Evolutionary conservation across 2,888 invertebrate genomes (phyloP).

Genomic region (Leptinotarsa rubiginosa): DNA sequence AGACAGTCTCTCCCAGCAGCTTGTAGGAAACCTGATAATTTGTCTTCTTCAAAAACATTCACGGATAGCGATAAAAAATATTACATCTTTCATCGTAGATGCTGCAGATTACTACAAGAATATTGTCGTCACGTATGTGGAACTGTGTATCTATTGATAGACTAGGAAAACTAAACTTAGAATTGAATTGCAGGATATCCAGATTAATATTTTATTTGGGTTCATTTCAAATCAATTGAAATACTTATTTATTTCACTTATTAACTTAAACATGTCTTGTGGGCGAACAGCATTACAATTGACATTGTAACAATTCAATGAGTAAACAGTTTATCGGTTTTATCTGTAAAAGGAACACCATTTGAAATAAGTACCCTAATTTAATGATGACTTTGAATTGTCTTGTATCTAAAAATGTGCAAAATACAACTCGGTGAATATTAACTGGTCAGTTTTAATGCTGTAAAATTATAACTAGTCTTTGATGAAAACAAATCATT

Average conservation of each 20-base stretch:
- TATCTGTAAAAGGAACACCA: too few relatives aligned
- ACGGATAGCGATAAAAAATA: slow-evolving; percentile 77
- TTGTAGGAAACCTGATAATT: slow-evolving; percentile 77
- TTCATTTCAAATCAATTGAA: too few relatives aligned
- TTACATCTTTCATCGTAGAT: slow-evolving; percentile 74
- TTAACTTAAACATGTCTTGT: too few relatives aligned
- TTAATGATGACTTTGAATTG: too few relatives aligned
- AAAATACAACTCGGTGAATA: not conserved
- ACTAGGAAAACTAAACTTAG: not conserved
- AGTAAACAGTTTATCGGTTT: too few relatives aligned
- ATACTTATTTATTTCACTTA: not conserved
- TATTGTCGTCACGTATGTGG: slow-evolving; percentile 76
- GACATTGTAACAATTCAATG: too few relatives aligned
- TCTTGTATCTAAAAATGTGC: too few relatives aligned
- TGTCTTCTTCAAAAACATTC: slow-evolving; percentile 76
- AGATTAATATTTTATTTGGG: too few relatives aligned
- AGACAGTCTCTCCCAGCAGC: slow-evolving; percentile 81
- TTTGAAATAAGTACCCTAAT: too few relatives aligned
- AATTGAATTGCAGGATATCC: too few relatives aligned
- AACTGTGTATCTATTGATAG: not conserved
- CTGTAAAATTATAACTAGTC: not conserved
- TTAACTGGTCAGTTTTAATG: not conserved
- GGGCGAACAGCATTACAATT: too few relatives aligned
- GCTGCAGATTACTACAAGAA: slow-evolving; percentile 74
- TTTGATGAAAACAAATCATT: too few relatives aligned